These are phyloP conservation scores for Toxotes lorentzi DNA, from an alignment of 2,797 vertebrate species.

Conservation along the genomic window DNA sequence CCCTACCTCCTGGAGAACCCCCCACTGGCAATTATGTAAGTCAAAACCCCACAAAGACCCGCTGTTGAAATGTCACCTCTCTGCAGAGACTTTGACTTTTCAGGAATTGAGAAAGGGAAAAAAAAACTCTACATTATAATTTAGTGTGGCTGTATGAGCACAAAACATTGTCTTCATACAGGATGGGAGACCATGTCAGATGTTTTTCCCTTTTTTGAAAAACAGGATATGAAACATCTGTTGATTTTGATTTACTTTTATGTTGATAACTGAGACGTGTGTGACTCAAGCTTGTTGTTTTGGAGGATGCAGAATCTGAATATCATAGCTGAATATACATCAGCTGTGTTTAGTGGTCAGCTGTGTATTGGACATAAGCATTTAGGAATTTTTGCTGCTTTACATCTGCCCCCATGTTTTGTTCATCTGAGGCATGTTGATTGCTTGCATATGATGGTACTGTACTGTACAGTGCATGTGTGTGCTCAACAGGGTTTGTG, in stretches of 20 bases:
- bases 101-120: constrained; percentile 10
- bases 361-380: constrained; percentile 34
- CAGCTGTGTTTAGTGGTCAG: constrained; percentile 52
- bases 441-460: constrained; percentile 62
- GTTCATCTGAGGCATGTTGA: constrained; percentile 57
- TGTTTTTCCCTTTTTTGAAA: constrained; percentile 12
- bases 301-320: constrained; percentile 34
- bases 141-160: constrained; percentile 14
- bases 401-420: constrained; percentile 60
- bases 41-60: constrained; percentile 17
- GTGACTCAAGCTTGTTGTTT: constrained; percentile 48
- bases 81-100: constrained; percentile 20
- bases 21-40: constrained; percentile 83
- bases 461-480: constrained; percentile 30
- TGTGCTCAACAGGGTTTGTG: constrained; percentile 34
- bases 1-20: constrained; percentile 91
- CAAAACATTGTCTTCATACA: constrained; percentile 22
- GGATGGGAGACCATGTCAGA: neutral
- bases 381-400: constrained; percentile 47
- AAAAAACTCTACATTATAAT: constrained; percentile 17
- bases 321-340: constrained; percentile 62
- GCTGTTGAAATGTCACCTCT: neutral
- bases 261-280: constrained; percentile 42
- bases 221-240: constrained; percentile 46
- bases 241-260: constrained; percentile 41